Conservation (phyloP, 1,140 invertebrate genomes). For the Diorhabda sublineata region DNA sequence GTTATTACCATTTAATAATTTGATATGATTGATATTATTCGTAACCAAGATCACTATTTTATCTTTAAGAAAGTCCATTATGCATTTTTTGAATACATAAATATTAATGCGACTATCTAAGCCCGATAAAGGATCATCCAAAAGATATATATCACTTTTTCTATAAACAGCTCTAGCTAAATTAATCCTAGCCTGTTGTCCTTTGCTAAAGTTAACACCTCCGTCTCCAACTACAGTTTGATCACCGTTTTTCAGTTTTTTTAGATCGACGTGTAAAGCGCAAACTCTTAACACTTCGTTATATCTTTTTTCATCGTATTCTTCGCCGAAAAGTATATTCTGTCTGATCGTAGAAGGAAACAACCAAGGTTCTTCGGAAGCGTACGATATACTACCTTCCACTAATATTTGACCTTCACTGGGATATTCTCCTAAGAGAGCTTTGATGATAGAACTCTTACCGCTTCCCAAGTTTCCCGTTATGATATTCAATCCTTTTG, state of each 20-base stretch:
- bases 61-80: conserved; percentile 62
- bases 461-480: conserved; percentile 77
- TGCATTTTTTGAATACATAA: conserved; percentile 72
- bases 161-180: conserved; percentile 79
- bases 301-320: conserved; percentile 53
- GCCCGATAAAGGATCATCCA: conserved; percentile 82
- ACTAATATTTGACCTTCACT: conserved; percentile 57
- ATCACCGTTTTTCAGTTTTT: conserved; percentile 53
- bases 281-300: conserved; percentile 45
- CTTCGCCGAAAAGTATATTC: conserved; percentile 62
- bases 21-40: conserved; percentile 60
- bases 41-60: conserved; percentile 70
- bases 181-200: conserved; percentile 88
- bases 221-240: conserved; percentile 77
- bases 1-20: conserved; percentile 23
- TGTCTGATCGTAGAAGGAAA: conserved; percentile 58
- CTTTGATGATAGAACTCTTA: conserved; percentile 71
- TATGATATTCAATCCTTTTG: conserved; percentile 20
- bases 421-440: conserved; percentile 70
- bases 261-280: conserved; percentile 33
- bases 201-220: conserved; percentile 74
- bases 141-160: conserved; percentile 71
- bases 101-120: conserved; percentile 78
- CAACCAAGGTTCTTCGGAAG: conserved; percentile 76
- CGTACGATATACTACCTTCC: conserved; percentile 70